phyloP scores from a whole-genome alignment of 2,113 vertebrate species.

The Oncorhynchus kisutch region DNA sequence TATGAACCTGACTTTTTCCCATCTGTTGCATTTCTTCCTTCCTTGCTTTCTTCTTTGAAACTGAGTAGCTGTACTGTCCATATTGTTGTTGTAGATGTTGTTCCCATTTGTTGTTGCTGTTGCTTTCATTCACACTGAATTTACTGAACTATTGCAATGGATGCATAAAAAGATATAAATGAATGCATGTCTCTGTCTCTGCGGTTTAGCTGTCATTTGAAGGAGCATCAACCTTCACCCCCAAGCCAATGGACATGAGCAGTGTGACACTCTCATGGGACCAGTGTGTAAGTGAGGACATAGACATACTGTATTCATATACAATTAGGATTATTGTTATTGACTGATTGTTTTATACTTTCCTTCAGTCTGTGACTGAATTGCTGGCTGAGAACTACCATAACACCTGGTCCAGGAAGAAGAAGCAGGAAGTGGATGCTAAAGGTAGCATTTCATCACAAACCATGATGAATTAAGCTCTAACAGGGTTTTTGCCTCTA shows the following conservation, averaged over 20 bases:
- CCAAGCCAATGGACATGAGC: conserved; percentile 92
- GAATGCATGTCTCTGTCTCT: neutral
- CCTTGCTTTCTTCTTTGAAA: no score
- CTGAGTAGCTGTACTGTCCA: no score
- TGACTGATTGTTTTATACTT: conserved; percentile 1
- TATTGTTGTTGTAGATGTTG: no score
- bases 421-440: conserved; percentile 84
- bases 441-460: conserved; percentile 77
- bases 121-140: no score
- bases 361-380: conserved; percentile 87
- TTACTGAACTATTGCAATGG: neutral
- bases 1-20: no score
- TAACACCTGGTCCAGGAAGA: conserved; percentile 87
- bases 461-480: neutral
- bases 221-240: conserved; percentile 84
- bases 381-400: conserved; percentile 96
- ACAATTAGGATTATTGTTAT: neutral
- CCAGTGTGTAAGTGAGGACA: conserved; percentile 81
- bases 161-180: neutral
- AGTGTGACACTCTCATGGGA: conserved; percentile 88
- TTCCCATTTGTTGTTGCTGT: no score
- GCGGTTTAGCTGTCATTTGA: conserved; percentile 78
- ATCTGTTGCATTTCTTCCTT: no score
- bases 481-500: no score
- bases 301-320: no score